These are phyloP conservation scores for Tipula unca DNA, from an alignment of 2,888 invertebrate genomes.

Conservation along the genomic window DNA sequence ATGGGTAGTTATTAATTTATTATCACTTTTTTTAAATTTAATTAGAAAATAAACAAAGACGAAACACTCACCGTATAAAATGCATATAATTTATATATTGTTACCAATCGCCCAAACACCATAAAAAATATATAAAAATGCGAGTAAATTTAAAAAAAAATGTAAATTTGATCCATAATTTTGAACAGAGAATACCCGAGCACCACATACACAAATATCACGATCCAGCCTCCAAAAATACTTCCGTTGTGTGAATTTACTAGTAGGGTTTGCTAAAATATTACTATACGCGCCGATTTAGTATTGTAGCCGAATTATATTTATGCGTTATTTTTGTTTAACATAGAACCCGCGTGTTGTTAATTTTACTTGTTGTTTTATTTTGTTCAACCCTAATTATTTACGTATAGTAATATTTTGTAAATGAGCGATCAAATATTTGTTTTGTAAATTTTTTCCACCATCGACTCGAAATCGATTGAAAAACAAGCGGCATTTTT, in stretches of 20 bases:
- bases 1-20: background rate
- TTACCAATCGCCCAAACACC: conserved; percentile 22
- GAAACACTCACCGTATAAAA: conserved; percentile 22
- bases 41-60: conserved; percentile 21
- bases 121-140: conserved; percentile 15
- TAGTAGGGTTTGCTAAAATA: background rate
- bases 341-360: background rate
- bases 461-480: background rate
- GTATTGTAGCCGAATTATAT: conserved; percentile 3
- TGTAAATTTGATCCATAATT: background rate
- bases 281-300: background rate
- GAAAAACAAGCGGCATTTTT: background rate
- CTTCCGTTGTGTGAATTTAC: background rate
- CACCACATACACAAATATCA: conserved; percentile 20
- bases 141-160: background rate
- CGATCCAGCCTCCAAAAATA: conserved; percentile 10
- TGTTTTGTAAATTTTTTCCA: background rate
- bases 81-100: conserved; percentile 17
- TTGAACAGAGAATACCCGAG: conserved; percentile 20
- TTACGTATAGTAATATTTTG: background rate
- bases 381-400: background rate
- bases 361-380: background rate
- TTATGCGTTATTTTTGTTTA: background rate
- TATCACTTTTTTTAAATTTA: background rate
- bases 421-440: background rate